Evolutionary conservation across 2,113 vertebrate genomes (phyloP), one percentile per base, ranked within the genome.

Genomic region (Ictalurus furcatus): DNA sequence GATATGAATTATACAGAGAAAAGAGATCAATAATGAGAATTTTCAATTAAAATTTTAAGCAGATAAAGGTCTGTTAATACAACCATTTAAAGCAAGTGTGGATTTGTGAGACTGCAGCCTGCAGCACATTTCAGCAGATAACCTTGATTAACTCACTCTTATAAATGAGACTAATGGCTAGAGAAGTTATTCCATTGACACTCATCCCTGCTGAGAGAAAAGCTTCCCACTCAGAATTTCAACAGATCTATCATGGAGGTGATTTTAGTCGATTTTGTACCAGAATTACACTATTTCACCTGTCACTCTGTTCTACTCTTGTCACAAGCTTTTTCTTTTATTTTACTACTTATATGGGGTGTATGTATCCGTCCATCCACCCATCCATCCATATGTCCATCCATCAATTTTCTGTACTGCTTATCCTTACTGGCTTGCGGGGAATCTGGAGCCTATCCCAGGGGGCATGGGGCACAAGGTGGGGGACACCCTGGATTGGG

Each of bases 101-200:
- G 37, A 25, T 84, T 87, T 85, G 30, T 78, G 61, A 86, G 67
- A 56, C 48, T 52, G 40, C 74, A 84, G 73, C 58, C 82, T 21
- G 63, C 34, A 80, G 85, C 63, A 78, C 40, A 30, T 88, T 84
- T 71, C n/a, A 89, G 69, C 37, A 58, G 86, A 87, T 82, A 84
- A 90, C 79, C 81, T 71, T 85, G 73, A 87, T 91, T 85, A 89
- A 85, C 85, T 79, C 80, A 63, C 86, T 59, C 61, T 28, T 65
- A 86, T 85, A 73, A 84, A 89, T 65, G 87, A n/a, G 73, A 63
- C 61, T 88, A 88, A 91, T 88, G 58, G 37, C 23, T 78, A 52
- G 44, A 61, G 23, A 44, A 74, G 67, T n/a, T 61, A 37, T 86
- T 87, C 80, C 79, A 86, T 85, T 71, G 89, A 84, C 17, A 16